A percentile compares a stretch with the other conserved stretches of the same genome.
Conservation (phyloP, 2,888 invertebrate species). For the Dryobota labecula region DNA sequence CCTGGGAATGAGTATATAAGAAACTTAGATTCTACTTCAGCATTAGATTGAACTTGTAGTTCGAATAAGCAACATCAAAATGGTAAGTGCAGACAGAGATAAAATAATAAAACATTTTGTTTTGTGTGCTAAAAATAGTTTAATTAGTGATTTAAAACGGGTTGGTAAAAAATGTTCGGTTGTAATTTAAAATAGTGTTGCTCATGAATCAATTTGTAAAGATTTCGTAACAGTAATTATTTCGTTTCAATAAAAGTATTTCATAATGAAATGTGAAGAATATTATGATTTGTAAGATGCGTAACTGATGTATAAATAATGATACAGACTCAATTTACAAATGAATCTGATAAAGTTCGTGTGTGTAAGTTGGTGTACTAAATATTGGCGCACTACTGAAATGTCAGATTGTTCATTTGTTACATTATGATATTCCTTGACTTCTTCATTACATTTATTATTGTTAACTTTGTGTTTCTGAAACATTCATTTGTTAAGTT, state of each 20-base stretch:
- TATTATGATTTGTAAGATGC: conserved; percentile 4
- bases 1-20: conserved; percentile 70
- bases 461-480: not conserved
- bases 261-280: not conserved
- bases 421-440: not conserved
- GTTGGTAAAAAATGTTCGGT: conserved; percentile 10
- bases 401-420: conserved; percentile 10
- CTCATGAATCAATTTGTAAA: conserved; percentile 4
- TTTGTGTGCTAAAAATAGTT: conserved; percentile 9
- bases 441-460: not conserved
- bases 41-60: conserved; percentile 68
- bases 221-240: not conserved
- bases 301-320: conserved; percentile 11
- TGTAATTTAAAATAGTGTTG: not conserved
- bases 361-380: conserved; percentile 1
- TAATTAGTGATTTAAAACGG: conserved; percentile 20
- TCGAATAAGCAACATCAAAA: conserved; percentile 69
- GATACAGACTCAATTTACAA: not conserved
- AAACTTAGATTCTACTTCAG: conserved; percentile 37
- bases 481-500: not conserved
- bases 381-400: conserved; percentile 29
- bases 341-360: conserved; percentile 9
- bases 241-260: not conserved
- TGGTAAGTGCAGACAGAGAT: conserved; percentile 68
- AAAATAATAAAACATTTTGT: conserved; percentile 10